Base-by-base conservation (phyloP, 2,113 vertebrate species). In the Peromyscus leucopus region DNA sequence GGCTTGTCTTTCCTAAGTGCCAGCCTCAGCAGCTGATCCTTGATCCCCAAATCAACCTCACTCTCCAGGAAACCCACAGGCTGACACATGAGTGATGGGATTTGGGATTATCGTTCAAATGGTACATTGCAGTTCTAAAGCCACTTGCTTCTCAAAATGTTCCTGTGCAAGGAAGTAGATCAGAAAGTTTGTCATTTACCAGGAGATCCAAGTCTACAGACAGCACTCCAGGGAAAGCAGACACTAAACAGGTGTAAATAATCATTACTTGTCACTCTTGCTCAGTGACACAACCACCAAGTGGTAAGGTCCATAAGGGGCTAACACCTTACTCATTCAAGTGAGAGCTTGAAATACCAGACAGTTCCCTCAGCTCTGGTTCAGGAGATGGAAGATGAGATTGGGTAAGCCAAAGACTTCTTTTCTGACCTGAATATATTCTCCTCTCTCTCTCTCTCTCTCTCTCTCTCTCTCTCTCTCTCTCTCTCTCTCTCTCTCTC, bases 11-110 rank as follows among this genome's bases (percentile, higher is more conserved):
- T 94, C 96, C 97, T 92, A 97, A 71, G 96, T 96, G 98, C 98
- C 98, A 92, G 98, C 90, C 82, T 97, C 96, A 97, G 98, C 98
- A 99, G 99, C 98, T 99, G 98, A 99, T 98, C 98, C 96, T 97
- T 96, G 92, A 93, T 97, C 98, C 98, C 97, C 96, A 97, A 96
- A 90, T 97, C 97, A 97, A 95, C 97, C 79, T 98, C 95, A 97
- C 98, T 97, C 98, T 98, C 98, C 98, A 97, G 97, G 97, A 97
- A 98, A 69, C 82, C 93, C 95, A 96, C 86, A 65, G 89, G 31
- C 78, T 72, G 55, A 67, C 78, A 87, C 63, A 15, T 69, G 94
- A 97, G 91, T 55, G 91, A 89, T 21, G 48, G 57, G 76, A 80
- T 83, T 91, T 85, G 85, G 59, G 78, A 61, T 24, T 4, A 39